A percentile compares a stretch with the other conserved stretches of the same genome.
Conservation (phyloP, 2,113 vertebrate genomes). For the Trematomus loennbergii region DNA sequence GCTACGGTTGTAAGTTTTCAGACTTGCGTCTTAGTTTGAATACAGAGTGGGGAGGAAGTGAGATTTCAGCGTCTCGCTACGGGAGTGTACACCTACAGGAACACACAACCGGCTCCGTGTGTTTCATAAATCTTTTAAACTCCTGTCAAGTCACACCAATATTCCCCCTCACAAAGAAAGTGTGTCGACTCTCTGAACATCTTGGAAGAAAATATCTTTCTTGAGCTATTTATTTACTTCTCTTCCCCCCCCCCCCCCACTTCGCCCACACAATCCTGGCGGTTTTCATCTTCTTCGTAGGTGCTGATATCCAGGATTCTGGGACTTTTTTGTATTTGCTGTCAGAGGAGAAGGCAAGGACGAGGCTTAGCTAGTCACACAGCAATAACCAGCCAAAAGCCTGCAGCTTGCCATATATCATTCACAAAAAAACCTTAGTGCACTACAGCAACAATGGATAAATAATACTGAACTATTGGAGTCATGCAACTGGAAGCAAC, state of each 20-base stretch:
- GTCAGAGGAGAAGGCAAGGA: slow-evolving; percentile 70
- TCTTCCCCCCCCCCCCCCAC: slow-evolving; percentile 32
- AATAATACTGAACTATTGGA: slow-evolving; percentile 11
- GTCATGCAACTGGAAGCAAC: slow-evolving; percentile 18
- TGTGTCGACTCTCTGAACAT: slow-evolving; percentile 65
- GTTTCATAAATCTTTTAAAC: slow-evolving; percentile 79
- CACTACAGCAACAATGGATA: slow-evolving; percentile 28
- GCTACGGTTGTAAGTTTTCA: slow-evolving; percentile 31
- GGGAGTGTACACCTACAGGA: slow-evolving; percentile 32
- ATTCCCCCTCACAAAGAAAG: slow-evolving; percentile 66
- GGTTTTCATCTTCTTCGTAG: slow-evolving; percentile 73
- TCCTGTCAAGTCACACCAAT: slow-evolving; percentile 73
- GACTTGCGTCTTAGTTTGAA: slow-evolving; percentile 43
- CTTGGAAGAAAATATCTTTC: slow-evolving; percentile 69
- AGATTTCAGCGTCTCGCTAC: slow-evolving; percentile 33
- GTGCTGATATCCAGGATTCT: slow-evolving; percentile 72
- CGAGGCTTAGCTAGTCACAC: slow-evolving; percentile 52
- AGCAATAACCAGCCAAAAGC: slow-evolving; percentile 46
- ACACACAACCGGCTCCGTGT: slow-evolving; percentile 39
- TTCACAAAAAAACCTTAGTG: slow-evolving; percentile 64
- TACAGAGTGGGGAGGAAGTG: slow-evolving; percentile 15
- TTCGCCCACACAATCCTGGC: slow-evolving; percentile 68
- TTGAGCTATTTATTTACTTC: slow-evolving; percentile 73
- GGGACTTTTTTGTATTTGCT: slow-evolving; percentile 71
- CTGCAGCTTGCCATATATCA: slow-evolving; percentile 34